Base-by-base conservation (phyloP, 2,113 vertebrate species). In the Sialia sialis region DNA sequence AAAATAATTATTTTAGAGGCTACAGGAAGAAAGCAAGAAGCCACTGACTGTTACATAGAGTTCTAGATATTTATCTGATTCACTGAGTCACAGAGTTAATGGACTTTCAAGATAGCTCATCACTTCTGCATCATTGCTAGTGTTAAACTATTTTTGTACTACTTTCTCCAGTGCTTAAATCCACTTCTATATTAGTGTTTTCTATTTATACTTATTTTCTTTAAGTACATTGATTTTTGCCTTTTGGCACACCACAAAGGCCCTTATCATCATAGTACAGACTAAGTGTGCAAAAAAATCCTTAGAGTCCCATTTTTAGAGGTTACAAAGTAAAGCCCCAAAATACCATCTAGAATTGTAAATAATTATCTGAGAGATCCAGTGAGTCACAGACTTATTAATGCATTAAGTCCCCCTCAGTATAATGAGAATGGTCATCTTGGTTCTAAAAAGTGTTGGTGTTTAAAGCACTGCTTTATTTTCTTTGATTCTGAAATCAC, bases 151-250 rank as follows among this genome's bases (percentile, higher is more conserved):
- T 76, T 93, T 52, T 82, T 82, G 13, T 32, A 46, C 25, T 49
- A 41, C 49, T 76, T 87, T 83, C 17, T 80, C 16, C 43, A 81
- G 44, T 63, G 26, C 21, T 74, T 66, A 69, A 90, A 89, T 46
- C 10, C 32, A 67, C 64, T 78, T 8, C n/a, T 69, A 34, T 82
- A 38, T 72, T 56, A 79, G 15, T 41, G 56, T 84, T 87, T 87
- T 91, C 69, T 85, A 85, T 91, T 91, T 75, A 82, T 76, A 68
- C 22, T 60, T 82, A 25, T 48, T 95, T 87, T 82, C 32, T 44
- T 67, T 86, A 79, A 93, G 70, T 69, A 87, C 12, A 93, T 90
- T 79, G 87, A 90, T 73, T 87, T 83, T 90, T 76, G n/a, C 34
- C 60, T 83, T 95, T 91, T 34, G 58, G 54, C 27, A 49, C 10